Evolutionary conservation across 2,113 vertebrate genomes (phyloP).

Genomic region (Accipiter cooperii): DNA sequence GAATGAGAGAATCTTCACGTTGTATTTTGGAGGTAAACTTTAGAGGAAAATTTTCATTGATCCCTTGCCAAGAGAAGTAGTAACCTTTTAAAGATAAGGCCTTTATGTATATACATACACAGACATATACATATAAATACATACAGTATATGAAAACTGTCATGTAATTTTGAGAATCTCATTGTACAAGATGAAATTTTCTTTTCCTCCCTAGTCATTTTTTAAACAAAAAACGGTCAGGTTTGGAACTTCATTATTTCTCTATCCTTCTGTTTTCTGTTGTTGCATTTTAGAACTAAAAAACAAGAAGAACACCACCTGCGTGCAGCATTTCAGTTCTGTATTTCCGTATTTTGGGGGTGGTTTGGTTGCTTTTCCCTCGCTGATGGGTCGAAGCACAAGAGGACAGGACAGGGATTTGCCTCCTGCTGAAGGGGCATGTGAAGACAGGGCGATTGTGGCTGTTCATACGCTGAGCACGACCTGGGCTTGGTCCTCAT

Average conservation of each 20-base stretch:
- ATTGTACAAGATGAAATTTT: neutral
- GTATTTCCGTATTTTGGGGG: neutral
- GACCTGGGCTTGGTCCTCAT: rapidly evolving
- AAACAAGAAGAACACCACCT: neutral
- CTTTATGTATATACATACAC: rapidly evolving
- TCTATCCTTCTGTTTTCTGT: neutral
- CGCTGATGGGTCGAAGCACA: neutral
- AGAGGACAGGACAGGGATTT: neutral
- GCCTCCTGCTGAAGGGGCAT: neutral
- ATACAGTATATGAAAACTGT: neutral
- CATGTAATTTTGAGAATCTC: neutral
- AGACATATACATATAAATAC: neutral
- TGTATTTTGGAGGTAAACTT: neutral
- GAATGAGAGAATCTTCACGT: neutral
- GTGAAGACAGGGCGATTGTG: rapidly evolving
- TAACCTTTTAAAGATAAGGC: neutral
- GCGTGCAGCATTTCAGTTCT: neutral
- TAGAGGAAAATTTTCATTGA: neutral
- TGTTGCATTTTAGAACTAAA: neutral
- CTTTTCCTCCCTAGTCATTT: neutral
- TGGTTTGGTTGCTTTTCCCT: neutral
- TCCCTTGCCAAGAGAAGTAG: neutral
- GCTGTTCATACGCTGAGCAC: rapidly evolving
- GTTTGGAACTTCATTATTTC: neutral
- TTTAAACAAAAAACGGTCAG: neutral